Evolutionary conservation across 2,888 invertebrate species (phyloP).

Genomic region (Peribatodes rhomboidaria): DNA sequence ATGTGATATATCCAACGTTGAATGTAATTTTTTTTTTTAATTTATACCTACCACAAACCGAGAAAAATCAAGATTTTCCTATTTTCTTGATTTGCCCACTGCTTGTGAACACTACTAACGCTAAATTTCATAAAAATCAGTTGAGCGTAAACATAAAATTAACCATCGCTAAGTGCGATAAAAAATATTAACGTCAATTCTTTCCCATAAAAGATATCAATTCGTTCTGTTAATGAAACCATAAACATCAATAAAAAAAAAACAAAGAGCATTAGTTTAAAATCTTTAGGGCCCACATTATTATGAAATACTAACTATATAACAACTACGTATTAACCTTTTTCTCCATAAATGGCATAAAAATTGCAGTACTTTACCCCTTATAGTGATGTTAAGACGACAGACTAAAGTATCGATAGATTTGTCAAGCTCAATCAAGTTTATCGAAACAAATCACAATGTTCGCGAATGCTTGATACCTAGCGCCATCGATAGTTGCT

Average conservation of each 20-base stretch:
- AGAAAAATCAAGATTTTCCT: too few relatives aligned
- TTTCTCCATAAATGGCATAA: slow-evolving; percentile 20
- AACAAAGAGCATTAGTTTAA: slow-evolving; percentile 11
- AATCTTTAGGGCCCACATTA: slow-evolving; percentile 14
- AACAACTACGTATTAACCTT: slow-evolving; percentile 16
- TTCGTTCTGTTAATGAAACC: slow-evolving; percentile 5
- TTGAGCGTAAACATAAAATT: background rate
- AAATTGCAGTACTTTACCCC: slow-evolving; percentile 23
- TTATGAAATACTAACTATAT: slow-evolving; percentile 21
- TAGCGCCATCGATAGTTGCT: background rate
- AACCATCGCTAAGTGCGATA: background rate
- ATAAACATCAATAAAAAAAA: slow-evolving; percentile 8
- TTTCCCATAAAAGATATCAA: background rate
- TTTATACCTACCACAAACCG: too few relatives aligned
- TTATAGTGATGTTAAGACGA: slow-evolving; percentile 27
- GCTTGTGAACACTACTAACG: too few relatives aligned
- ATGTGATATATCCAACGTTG: too few relatives aligned
- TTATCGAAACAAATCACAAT: slow-evolving; percentile 22
- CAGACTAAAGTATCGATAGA: slow-evolving; percentile 21
- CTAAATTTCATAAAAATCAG: too few relatives aligned
- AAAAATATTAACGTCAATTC: background rate
- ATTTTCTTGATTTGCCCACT: too few relatives aligned
- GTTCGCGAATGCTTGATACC: slow-evolving; percentile 2
- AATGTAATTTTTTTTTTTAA: too few relatives aligned
- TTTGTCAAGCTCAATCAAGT: slow-evolving; percentile 6